Evolutionary conservation across 2,113 vertebrate genomes (phyloP).

Genomic region (Camelus dromedarius): DNA sequence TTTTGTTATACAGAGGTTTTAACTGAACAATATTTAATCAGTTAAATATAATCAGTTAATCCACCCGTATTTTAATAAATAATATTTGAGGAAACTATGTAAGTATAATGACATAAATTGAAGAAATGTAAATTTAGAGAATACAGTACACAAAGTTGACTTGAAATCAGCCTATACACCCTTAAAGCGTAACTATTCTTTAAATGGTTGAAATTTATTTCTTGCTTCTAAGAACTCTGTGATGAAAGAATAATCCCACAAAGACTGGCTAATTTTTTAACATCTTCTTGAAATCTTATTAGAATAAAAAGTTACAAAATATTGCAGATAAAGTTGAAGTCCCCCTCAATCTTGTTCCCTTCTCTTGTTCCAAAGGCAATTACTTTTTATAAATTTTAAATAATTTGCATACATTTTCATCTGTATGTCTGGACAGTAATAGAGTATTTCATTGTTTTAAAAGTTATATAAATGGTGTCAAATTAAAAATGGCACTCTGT

Average conservation of each 20-base stretch:
- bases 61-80: not conserved
- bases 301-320: conserved; percentile 53
- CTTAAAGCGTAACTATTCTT: conserved; percentile 48
- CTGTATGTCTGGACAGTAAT: not conserved
- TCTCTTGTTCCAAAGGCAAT: not conserved
- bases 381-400: conserved; percentile 50
- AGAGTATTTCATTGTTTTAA: not conserved
- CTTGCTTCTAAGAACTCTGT: conserved; percentile 46
- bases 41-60: too few relatives aligned
- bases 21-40: not conserved
- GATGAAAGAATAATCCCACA: conserved; percentile 62
- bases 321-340: not conserved
- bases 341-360: not conserved
- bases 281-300: conserved; percentile 59
- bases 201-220: conserved; percentile 53
- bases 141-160: conserved; percentile 2
- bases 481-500: not conserved
- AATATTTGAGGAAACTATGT: not conserved
- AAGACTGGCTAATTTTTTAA: conserved; percentile 44
- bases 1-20: not conserved
- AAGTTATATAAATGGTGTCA: not conserved
- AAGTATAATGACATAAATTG: not conserved
- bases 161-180: conserved; percentile 28
- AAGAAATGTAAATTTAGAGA: conserved; percentile 35
- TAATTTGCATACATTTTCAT: not conserved